Conservation (phyloP, 2,113 vertebrate species). For the Castor canadensis region DNA sequence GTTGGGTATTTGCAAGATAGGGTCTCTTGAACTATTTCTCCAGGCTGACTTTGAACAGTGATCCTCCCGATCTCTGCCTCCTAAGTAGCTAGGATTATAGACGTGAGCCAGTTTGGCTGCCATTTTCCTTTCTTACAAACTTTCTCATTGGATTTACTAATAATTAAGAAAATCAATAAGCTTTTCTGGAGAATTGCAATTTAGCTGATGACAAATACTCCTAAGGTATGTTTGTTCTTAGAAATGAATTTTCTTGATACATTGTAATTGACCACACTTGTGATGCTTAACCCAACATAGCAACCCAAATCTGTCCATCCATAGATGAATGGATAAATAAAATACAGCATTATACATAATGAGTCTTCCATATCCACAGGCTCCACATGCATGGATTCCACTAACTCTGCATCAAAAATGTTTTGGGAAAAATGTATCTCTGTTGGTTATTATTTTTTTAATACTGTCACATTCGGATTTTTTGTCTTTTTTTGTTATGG, state of each 20-base stretch:
- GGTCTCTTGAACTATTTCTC: too few species aligned
- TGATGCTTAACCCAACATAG: too few species aligned
- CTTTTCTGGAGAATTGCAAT: neutral
- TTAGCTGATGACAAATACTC: neutral
- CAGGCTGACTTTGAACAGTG: too few species aligned
- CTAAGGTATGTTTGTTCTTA: neutral
- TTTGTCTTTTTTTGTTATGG: too few species aligned
- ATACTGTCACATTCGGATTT: neutral
- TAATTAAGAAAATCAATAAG: neutral
- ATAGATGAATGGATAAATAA: neutral
- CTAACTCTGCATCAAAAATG: neutral
- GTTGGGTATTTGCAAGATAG: too few species aligned
- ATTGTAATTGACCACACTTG: neutral
- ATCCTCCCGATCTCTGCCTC: too few species aligned
- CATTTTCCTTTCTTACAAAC: neutral
- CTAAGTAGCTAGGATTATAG: too few species aligned
- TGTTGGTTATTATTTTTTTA: neutral
- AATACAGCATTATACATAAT: neutral
- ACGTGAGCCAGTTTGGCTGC: too few species aligned
- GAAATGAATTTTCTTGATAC: neutral
- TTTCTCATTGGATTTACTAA: neutral
- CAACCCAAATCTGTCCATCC: neutral
- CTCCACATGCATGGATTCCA: neutral
- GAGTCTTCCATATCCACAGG: neutral
- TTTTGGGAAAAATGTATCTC: neutral